Evolutionary conservation across 2,113 vertebrate species (phyloP), one percentile per base, ranked within the genome.

Genomic region (Grus americana): DNA sequence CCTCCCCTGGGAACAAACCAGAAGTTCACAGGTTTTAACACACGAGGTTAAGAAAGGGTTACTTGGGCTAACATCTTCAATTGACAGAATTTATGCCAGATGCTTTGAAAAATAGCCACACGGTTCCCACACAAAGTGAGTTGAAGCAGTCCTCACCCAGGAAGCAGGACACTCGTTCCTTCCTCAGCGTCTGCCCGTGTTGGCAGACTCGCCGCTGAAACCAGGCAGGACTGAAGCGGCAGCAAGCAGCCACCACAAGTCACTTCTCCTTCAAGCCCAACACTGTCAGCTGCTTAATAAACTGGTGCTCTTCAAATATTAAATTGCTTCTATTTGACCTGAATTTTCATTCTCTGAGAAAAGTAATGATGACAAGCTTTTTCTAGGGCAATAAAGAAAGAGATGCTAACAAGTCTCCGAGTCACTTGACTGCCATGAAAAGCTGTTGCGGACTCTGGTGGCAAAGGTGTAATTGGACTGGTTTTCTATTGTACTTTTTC

Each of bases 1-100:
- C 93, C 90, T 96, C 55, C 46, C 27, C 75, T 5, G 5, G 71
- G 78, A 96, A 90, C 42, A 74, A 94, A 93, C 27, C 67, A 57
- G n/a, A 90, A 92, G 92, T 94, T 96, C 75, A 78, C 22, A 62
- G 88, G 70, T 81, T 93, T 76, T 82, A 75, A 76, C 50, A 88
- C 3, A 4, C 4, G 0, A 87, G 93, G 88, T 95, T 92, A 94
- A 89, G 78, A 68, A 94, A 93, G 88, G 72, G 93, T 83, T 94
- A 88, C 88, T 71, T 38, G 30, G 34, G 58, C 55, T 62, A 94
- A 63, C 75, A 74, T 71, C 42, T 74, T 72, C 57, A 86, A 86
- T 24, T 32, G 73, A n/a, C 8, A 57, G 70, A 61, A 90, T 93
- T 92, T 76, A 70, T 42, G 46, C 78, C 78, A 90, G 90, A 66